These are phyloP conservation scores for Excalfactoria chinensis DNA, from an alignment of 2,113 vertebrate genomes.

Conservation along the genomic window DNA sequence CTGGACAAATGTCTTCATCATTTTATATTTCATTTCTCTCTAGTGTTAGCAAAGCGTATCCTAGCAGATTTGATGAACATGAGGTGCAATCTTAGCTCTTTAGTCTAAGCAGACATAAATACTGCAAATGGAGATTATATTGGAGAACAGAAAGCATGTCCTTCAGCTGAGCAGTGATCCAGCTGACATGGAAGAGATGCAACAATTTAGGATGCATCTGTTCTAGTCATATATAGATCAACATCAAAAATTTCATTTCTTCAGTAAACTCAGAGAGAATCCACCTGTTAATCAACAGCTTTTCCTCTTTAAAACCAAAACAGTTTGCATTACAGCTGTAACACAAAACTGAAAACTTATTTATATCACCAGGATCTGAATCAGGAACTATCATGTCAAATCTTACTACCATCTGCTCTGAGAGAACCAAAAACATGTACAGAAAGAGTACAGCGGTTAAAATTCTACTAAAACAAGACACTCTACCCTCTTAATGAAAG, in stretches of 20 bases:
- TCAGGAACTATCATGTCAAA: background rate
- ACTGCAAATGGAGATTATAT: background rate
- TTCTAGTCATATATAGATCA: background rate
- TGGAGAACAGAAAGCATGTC: background rate
- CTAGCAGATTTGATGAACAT: background rate
- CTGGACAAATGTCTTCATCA: background rate
- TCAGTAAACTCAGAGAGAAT: background rate
- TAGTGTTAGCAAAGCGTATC: background rate
- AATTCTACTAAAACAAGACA: background rate
- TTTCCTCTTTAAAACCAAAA: background rate
- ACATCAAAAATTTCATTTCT: background rate
- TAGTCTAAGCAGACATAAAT: background rate
- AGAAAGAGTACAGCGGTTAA: background rate
- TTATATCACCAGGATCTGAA: background rate
- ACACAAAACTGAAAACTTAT: background rate
- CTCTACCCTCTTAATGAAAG: fast-evolving
- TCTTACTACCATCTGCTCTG: background rate
- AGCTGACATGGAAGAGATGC: background rate
- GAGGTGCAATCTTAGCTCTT: background rate
- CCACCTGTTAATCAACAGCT: background rate
- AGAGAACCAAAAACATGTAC: background rate
- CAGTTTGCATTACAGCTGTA: background rate
- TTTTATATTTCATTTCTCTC: background rate
- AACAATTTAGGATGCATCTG: background rate
- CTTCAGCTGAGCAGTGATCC: background rate